Percentiles rank a stretch among this genome's conserved stretches.
These are phyloP conservation scores for Aulostomus chinensis DNA, from an alignment of 2,797 vertebrate genomes.

Conservation along the genomic window DNA sequence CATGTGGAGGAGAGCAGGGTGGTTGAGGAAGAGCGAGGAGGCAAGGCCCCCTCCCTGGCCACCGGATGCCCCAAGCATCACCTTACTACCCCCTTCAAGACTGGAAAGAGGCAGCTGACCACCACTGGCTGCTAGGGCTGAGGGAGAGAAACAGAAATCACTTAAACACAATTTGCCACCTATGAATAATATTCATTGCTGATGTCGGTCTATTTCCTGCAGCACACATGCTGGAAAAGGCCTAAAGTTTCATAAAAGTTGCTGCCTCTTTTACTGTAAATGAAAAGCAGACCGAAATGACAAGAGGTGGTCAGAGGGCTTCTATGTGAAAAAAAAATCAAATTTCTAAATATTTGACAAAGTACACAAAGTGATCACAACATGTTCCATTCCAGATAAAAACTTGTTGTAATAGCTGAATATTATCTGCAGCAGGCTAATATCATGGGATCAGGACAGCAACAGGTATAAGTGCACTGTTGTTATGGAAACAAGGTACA, in stretches of 20 bases:
- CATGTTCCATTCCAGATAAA: too few relatives aligned
- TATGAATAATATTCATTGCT: too few relatives aligned
- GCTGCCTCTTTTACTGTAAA: too few relatives aligned
- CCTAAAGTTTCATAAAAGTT: too few relatives aligned
- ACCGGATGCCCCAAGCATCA: constrained; percentile 84
- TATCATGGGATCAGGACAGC: constrained; percentile 6
- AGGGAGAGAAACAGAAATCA: constrained; percentile 19
- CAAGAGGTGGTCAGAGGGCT: too few relatives aligned
- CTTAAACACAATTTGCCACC: too few relatives aligned
- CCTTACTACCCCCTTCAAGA: constrained; percentile 88
- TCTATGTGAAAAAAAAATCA: too few relatives aligned
- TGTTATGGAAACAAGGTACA: constrained; percentile 48
- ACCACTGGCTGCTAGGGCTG: constrained; percentile 95
- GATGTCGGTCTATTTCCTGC: too few relatives aligned
- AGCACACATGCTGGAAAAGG: too few relatives aligned
- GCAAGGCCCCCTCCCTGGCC: constrained; percentile 82
- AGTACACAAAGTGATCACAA: too few relatives aligned
- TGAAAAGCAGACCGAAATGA: too few relatives aligned
- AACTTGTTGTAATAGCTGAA: not conserved
- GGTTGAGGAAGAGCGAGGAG: constrained; percentile 92
- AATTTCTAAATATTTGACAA: too few relatives aligned
- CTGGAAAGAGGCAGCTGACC: constrained; percentile 93
- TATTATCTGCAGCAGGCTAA: constrained; percentile 6
- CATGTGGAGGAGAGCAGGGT: constrained; percentile 88
- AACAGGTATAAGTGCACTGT: constrained; percentile 24